phyloP scores from a whole-genome alignment of 2,113 vertebrate species.

The Poeciliopsis prolifica region DNA sequence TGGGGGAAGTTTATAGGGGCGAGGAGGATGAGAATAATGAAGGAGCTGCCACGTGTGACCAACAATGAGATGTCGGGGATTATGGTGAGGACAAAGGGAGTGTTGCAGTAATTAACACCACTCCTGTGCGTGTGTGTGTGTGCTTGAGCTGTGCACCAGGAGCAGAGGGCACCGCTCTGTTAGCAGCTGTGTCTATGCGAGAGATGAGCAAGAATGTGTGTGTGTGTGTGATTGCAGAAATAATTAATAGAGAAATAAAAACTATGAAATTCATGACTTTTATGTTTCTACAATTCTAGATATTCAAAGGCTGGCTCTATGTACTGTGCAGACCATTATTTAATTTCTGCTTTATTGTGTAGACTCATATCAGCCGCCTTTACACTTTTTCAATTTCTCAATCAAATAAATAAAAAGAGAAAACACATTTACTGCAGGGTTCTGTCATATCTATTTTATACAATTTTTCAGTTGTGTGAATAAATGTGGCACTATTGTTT shows the following conservation, averaged over 20 bases:
- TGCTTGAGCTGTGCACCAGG: conserved; percentile 8
- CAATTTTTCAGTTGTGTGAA: background rate
- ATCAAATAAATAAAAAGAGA: too few relatives aligned
- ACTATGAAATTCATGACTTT: background rate
- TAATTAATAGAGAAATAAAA: conserved; percentile 1
- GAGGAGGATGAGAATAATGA: conserved; percentile 53
- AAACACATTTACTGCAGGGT: too few relatives aligned
- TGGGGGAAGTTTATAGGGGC: conserved; percentile 20
- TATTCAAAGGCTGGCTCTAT: background rate
- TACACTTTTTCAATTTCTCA: too few relatives aligned
- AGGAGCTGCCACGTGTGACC: conserved; percentile 70
- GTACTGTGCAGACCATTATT: background rate
- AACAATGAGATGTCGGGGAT: conserved; percentile 76
- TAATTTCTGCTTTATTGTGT: background rate
- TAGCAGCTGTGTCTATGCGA: conserved; percentile 72
- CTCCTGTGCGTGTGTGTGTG: conserved; percentile 32
- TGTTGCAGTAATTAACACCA: conserved; percentile 75
- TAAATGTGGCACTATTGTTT: background rate
- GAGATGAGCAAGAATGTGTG: conserved; percentile 2
- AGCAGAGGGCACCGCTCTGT: conserved; percentile 64
- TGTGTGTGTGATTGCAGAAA: conserved; percentile 9
- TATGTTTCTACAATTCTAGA: background rate
- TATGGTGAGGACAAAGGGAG: conserved; percentile 73
- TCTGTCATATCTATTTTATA: too few relatives aligned
- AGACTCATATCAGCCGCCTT: background rate